A percentile compares a stretch with the other conserved stretches of the same genome.
Conservation (phyloP, 2,888 invertebrate genomes). For the Dicyrtoma fusca region DNA sequence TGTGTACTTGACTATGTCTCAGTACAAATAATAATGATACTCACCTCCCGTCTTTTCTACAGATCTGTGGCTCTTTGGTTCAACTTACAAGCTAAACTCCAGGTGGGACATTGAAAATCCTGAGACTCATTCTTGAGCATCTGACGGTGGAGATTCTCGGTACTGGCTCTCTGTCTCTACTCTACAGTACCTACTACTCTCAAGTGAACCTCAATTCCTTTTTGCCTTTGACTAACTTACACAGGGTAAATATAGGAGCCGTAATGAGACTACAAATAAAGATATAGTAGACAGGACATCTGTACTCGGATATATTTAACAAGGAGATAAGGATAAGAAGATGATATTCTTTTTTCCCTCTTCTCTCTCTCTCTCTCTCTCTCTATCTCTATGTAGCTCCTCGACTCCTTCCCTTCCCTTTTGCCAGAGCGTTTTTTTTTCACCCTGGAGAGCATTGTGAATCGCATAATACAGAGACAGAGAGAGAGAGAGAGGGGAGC, state of each 20-base stretch:
- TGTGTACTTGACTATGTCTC: no score
- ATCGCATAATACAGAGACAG: neutral
- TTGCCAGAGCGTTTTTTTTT: neutral
- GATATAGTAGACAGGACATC: neutral
- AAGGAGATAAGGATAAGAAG: conserved; percentile 14
- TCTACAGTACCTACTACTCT: no score
- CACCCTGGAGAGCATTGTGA: conserved; percentile 19
- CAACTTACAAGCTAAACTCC: conserved; percentile 2
- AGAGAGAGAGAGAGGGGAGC: neutral
- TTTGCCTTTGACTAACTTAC: neutral
- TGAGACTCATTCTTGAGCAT: no score
- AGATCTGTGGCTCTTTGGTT: no score
- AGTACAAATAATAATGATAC: no score
- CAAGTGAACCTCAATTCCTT: neutral
- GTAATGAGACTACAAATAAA: neutral
- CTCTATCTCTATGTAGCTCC: neutral
- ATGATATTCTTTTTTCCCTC: conserved; percentile 29
- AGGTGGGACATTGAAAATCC: conserved; percentile 34
- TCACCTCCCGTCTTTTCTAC: no score
- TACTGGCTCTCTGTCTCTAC: no score
- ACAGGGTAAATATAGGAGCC: neutral
- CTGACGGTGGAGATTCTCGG: no score
- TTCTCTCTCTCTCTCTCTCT: conserved; percentile 1
- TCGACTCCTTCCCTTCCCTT: neutral
- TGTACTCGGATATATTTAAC: no score